Evolutionary conservation across 1,140 invertebrate species (phyloP).

Genomic region (Asbolus verrucosus): DNA sequence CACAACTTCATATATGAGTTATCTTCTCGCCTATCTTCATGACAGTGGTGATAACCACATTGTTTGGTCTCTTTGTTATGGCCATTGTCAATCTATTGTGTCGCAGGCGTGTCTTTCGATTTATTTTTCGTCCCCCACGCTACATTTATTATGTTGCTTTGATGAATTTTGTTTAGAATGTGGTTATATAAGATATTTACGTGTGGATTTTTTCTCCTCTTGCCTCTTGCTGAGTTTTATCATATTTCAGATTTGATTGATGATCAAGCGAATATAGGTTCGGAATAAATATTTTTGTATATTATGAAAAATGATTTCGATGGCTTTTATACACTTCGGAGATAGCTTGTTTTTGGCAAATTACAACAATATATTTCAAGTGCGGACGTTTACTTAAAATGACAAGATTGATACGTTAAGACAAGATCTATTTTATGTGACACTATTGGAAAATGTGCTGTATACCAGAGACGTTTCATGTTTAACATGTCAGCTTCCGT

Average conservation of each 20-base stretch:
- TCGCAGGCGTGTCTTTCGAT: conserved; percentile 22
- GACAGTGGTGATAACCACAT: conserved; percentile 12
- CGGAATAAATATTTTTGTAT: conserved; percentile 27
- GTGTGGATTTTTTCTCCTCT: conserved; percentile 13
- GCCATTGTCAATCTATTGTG: conserved; percentile 28
- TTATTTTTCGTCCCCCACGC: conserved; percentile 6
- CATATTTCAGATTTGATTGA: conserved; percentile 33
- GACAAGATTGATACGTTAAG: background rate
- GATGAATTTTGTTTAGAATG: conserved; percentile 20
- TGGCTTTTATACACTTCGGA: conserved; percentile 4
- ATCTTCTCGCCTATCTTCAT: conserved; percentile 8
- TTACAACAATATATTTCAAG: too few relatives aligned
- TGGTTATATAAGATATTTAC: conserved; percentile 21
- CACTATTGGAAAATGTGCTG: background rate
- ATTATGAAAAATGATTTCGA: conserved; percentile 19
- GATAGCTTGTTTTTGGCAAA: conserved; percentile 9
- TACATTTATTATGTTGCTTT: conserved; percentile 27
- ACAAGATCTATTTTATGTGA: background rate
- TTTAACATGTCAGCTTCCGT: background rate
- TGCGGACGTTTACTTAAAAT: background rate
- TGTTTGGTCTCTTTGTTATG: conserved; percentile 21
- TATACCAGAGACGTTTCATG: conserved; percentile 3
- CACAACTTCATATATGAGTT: conserved; percentile 24
- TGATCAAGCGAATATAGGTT: conserved; percentile 5
- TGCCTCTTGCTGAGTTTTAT: too few relatives aligned